phyloP scores from a whole-genome alignment of 2,888 invertebrate species.

The Trichogramma dendrolimi region DNA sequence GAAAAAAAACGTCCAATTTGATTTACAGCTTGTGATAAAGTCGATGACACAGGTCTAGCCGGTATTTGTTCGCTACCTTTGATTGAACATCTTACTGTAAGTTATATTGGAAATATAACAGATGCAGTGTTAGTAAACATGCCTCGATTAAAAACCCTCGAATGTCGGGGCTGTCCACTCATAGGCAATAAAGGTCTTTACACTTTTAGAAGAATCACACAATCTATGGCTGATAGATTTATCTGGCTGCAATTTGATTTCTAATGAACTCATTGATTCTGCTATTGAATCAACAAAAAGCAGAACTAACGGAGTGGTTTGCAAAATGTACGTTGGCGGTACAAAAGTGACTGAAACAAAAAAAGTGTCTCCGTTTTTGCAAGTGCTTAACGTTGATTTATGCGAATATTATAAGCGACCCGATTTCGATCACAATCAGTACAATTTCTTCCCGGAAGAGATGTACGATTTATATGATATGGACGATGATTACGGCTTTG shows the following conservation, averaged over 20 bases:
- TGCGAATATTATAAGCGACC: slow-evolving; percentile 5
- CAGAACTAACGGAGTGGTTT: slow-evolving; percentile 39
- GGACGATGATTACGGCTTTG: slow-evolving; percentile 14
- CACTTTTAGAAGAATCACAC: slow-evolving; percentile 36
- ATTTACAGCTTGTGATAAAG: slow-evolving; percentile 33
- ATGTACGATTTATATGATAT: slow-evolving; percentile 4
- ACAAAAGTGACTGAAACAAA: slow-evolving; percentile 27
- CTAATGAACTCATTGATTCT: slow-evolving; percentile 34
- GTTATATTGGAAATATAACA: slow-evolving; percentile 34
- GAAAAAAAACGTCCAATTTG: slow-evolving; percentile 1
- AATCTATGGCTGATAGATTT: slow-evolving; percentile 42
- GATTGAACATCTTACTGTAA: slow-evolving; percentile 40
- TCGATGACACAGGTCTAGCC: slow-evolving; percentile 38
- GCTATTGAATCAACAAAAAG: slow-evolving; percentile 39
- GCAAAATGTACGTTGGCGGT: slow-evolving; percentile 42
- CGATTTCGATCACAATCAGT: slow-evolving; percentile 12
- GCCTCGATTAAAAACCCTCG: slow-evolving; percentile 37
- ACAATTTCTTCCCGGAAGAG: slow-evolving; percentile 15
- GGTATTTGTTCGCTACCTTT: slow-evolving; percentile 38
- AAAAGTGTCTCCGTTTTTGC: slow-evolving; percentile 40
- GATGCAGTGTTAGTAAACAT: slow-evolving; percentile 36
- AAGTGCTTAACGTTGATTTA: slow-evolving; percentile 40
- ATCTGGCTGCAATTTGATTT: slow-evolving; percentile 38
- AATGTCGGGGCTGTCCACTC: slow-evolving; percentile 39
- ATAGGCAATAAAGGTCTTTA: slow-evolving; percentile 36